Conservation (phyloP, 2,797 vertebrate species). For the Silurus lanzhouensis region DNA sequence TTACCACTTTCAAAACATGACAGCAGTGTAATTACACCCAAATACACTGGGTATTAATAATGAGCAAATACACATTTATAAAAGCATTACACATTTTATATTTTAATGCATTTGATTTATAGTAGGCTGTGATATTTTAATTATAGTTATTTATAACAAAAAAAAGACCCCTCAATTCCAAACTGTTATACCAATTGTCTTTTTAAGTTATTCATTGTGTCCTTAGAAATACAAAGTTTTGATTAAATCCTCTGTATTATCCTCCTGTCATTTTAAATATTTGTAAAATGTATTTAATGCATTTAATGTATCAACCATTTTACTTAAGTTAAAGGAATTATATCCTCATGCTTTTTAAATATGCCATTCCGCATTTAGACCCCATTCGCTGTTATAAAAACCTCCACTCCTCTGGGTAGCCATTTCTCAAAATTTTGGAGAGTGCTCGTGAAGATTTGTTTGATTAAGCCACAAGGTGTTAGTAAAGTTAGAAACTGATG, state of each 20-base stretch:
- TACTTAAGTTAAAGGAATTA: background rate
- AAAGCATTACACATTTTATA: no score
- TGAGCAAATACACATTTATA: no score
- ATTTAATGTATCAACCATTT: background rate
- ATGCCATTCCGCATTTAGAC: no score
- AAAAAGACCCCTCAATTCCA: background rate
- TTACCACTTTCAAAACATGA: conserved; percentile 5
- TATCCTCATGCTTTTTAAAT: background rate
- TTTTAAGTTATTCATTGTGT: background rate
- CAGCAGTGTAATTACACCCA: background rate
- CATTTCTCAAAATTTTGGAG: no score
- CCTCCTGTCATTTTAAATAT: background rate
- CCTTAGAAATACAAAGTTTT: background rate
- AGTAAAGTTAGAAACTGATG: no score
- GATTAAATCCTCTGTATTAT: background rate
- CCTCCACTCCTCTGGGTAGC: no score
- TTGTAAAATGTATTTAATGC: background rate
- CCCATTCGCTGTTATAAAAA: no score
- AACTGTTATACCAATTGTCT: background rate
- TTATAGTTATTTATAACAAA: background rate
- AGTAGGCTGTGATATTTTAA: no score
- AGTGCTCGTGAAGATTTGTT: no score
- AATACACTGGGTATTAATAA: no score
- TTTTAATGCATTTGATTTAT: no score
- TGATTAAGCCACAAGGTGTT: no score